A percentile compares a stretch with the other conserved stretches of the same genome.
phyloP scores from a whole-genome alignment of 2,113 vertebrate genomes.

The Ploceus nigricollis region DNA sequence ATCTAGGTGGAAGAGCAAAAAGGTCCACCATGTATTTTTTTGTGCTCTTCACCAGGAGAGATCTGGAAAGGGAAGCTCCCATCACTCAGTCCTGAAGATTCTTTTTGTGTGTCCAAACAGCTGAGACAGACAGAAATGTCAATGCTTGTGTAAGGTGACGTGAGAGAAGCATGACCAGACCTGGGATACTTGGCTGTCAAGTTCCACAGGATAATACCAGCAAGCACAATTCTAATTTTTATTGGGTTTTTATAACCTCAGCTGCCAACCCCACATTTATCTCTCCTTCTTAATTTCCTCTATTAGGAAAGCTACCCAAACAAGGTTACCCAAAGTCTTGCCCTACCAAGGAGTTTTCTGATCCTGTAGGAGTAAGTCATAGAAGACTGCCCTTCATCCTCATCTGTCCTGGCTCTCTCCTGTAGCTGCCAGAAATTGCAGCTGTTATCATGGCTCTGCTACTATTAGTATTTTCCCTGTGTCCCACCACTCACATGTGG shows the following conservation, averaged over 20 bases:
- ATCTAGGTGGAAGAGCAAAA: not conserved
- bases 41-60: not conserved
- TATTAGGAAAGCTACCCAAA: not conserved
- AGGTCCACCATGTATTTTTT: not conserved
- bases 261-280: not conserved
- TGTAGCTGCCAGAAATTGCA: not conserved
- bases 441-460: not conserved
- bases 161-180: not conserved
- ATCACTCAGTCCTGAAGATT: not conserved
- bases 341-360: not conserved
- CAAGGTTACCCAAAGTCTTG: not conserved
- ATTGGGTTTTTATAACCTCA: not conserved
- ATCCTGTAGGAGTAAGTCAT: not conserved
- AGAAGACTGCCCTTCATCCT: not conserved
- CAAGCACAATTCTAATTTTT: not conserved
- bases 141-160: rapidly evolving
- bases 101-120: not conserved
- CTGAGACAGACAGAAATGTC: not conserved
- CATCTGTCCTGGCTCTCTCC: not conserved
- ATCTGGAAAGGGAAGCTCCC: not conserved
- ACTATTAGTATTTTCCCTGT: not conserved
- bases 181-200: not conserved
- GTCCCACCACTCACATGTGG: not conserved
- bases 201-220: not conserved
- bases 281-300: not conserved